Evolutionary conservation across 1,140 invertebrate species (phyloP).

Genomic region (Artemia franciscana): DNA sequence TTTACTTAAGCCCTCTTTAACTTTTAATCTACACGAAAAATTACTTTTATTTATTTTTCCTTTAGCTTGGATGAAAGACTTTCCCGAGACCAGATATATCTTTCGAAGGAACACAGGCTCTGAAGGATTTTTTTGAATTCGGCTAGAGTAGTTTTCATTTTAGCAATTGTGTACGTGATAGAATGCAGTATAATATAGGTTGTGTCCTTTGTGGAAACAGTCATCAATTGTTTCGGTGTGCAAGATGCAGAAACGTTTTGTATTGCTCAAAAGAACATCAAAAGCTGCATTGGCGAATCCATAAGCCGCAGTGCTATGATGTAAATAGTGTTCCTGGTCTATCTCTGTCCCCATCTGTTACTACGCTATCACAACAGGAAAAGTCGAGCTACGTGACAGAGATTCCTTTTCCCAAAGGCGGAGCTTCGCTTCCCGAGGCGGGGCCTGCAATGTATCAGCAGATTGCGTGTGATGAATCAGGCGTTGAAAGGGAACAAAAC

Average conservation of each 20-base stretch:
- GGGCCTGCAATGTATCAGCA: not conserved
- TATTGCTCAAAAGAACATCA: constrained; percentile 60
- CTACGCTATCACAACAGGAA: not conserved
- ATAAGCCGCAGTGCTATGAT: constrained; percentile 27
- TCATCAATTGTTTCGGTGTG: constrained; percentile 42
- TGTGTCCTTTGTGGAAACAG: constrained; percentile 40
- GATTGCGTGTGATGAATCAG: not conserved
- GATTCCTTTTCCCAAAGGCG: not conserved
- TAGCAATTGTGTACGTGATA: not conserved
- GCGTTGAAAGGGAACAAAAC: not conserved
- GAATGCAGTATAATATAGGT: not conserved
- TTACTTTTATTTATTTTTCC: not conserved
- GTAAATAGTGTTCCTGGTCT: not conserved
- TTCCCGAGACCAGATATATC: too few relatives aligned
- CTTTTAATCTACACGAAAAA: not conserved
- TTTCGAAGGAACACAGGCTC: too few relatives aligned
- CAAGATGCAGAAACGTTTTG: constrained; percentile 38
- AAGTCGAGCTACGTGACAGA: not conserved
- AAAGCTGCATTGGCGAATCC: constrained; percentile 42
- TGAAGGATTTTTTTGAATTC: too few relatives aligned
- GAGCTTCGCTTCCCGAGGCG: not conserved
- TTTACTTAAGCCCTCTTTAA: too few relatives aligned
- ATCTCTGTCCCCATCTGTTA: not conserved
- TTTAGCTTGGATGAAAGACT: too few relatives aligned
- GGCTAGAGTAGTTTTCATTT: too few relatives aligned